Evolutionary conservation across 2,113 vertebrate species (phyloP).

Genomic region (Fulica atra): DNA sequence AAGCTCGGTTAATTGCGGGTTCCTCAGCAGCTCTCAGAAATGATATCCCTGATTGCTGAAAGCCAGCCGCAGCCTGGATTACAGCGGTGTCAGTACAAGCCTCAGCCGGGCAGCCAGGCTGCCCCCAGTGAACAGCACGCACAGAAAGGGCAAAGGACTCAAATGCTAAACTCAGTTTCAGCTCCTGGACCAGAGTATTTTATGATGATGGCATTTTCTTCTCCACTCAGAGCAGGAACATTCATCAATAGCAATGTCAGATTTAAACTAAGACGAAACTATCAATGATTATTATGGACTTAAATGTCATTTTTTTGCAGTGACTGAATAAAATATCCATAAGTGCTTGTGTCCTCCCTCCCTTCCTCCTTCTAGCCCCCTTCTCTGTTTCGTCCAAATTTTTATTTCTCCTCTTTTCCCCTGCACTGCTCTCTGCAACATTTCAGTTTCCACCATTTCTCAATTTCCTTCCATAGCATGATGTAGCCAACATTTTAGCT

Average conservation of each 20-base stretch:
- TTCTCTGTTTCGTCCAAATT: not conserved
- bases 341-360: not conserved
- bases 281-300: not conserved
- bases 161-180: not conserved
- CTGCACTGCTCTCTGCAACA: not conserved
- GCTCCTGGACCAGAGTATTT: not conserved
- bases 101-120: not conserved
- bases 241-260: not conserved
- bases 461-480: not conserved
- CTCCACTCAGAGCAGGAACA: not conserved
- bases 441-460: not conserved
- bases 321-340: not conserved
- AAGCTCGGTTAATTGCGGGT: not conserved
- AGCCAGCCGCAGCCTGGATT: not conserved
- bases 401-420: not conserved
- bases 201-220: not conserved
- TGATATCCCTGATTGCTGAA: not conserved
- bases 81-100: not conserved
- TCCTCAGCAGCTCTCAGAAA: constrained; percentile 6
- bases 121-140: not conserved
- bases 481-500: not conserved
- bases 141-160: not conserved
- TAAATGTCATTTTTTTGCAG: not conserved
- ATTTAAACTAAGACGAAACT: not conserved
- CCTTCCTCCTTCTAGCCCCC: not conserved